phyloP scores from a whole-genome alignment of 2,888 invertebrate species.

The Eupeodes luniger region DNA sequence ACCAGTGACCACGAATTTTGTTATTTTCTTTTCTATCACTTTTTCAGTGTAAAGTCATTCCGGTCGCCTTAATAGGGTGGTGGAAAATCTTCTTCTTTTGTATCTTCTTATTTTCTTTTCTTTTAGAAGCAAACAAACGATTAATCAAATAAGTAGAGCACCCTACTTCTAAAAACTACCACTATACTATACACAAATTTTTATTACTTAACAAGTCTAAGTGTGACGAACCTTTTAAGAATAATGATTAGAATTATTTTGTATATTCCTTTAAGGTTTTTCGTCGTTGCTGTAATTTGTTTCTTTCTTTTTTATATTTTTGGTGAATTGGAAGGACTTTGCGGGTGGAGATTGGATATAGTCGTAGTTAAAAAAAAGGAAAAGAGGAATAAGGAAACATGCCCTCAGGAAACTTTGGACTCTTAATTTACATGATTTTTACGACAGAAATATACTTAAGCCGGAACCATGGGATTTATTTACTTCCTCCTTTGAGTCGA shows the following conservation, averaged over 20 bases:
- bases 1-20: constrained; percentile 47
- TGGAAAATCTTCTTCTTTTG: neutral
- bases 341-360: too few relatives aligned
- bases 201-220: constrained; percentile 41
- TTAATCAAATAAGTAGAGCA: constrained; percentile 61
- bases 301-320: neutral
- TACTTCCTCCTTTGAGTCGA: constrained; percentile 26
- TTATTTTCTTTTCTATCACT: neutral
- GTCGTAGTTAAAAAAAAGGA: too few relatives aligned
- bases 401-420: constrained; percentile 28
- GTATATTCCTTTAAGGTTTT: neutral
- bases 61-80: neutral
- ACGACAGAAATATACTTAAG: constrained; percentile 36
- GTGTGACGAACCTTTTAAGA: constrained; percentile 26
- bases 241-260: constrained; percentile 33
- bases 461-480: constrained; percentile 39
- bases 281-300: neutral
- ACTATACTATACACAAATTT: constrained; percentile 23
- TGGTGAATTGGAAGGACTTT: constrained; percentile 6
- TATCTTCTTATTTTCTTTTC: neutral
- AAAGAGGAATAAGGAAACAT: neutral
- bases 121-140: constrained; percentile 51
- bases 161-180: constrained; percentile 3
- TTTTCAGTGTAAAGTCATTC: neutral
- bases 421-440: constrained; percentile 59